phyloP scores from a whole-genome alignment of 2,797 vertebrate species.

The Dryobates pubescens region DNA sequence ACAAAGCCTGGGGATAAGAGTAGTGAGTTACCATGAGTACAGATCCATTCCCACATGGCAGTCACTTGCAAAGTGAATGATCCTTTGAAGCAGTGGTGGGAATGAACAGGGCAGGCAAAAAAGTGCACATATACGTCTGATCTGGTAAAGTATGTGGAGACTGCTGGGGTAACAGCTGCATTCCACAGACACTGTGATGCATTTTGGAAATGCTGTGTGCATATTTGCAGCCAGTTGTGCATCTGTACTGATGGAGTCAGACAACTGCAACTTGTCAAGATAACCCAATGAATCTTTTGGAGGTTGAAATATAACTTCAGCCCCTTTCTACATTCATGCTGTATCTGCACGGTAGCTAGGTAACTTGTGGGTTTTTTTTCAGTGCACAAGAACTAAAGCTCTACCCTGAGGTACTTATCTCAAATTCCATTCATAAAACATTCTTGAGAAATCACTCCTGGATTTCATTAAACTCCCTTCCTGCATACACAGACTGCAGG shows the following conservation, averaged over 20 bases:
- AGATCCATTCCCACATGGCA: neutral
- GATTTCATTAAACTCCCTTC: neutral
- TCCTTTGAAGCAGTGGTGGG: slow-evolving; percentile 6
- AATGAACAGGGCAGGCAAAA: neutral
- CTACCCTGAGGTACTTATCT: neutral
- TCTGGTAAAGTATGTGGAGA: neutral
- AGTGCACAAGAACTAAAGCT: neutral
- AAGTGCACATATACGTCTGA: slow-evolving; percentile 37
- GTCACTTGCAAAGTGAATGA: fast-evolving
- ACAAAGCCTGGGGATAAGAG: neutral
- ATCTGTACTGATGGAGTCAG: neutral
- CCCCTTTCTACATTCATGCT: neutral
- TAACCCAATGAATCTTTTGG: neutral
- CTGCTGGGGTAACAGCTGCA: neutral
- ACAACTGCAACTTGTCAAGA: neutral
- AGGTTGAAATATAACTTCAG: neutral
- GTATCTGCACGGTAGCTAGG: neutral
- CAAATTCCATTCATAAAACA: neutral
- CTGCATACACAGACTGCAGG: neutral
- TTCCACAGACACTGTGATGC: neutral
- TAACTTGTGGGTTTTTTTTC: neutral
- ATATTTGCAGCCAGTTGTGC: fast-evolving
- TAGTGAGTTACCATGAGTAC: neutral
- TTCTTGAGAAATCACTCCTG: neutral
- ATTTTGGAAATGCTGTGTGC: neutral